phyloP scores from a whole-genome alignment of 2,113 vertebrate genomes.

The Genyomyrus donnyi region DNA sequence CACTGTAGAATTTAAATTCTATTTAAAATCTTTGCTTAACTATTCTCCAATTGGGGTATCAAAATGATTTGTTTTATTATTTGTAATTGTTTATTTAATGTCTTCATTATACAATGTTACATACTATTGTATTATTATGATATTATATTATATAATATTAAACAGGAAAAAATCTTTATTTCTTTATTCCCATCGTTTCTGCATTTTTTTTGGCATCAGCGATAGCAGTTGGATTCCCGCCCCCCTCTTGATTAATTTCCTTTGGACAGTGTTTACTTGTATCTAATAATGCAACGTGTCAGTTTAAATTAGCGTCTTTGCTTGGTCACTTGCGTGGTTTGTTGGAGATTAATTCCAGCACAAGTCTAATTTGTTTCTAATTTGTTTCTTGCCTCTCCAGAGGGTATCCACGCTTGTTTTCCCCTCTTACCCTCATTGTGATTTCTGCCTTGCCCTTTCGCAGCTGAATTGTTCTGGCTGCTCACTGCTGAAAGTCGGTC shows the following conservation, averaged over 20 bases:
- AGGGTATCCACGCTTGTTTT: neutral
- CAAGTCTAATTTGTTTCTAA: neutral
- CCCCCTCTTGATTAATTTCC: neutral
- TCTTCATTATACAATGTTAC: neutral
- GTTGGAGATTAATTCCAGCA: constrained; percentile 1
- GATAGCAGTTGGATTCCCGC: neutral
- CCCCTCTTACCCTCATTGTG: neutral
- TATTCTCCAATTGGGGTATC: neutral
- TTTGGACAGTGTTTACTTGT: neutral
- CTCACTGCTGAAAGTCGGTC: neutral
- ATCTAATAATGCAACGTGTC: neutral
- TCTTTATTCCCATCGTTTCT: neutral
- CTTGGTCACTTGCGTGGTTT: constrained; percentile 14
- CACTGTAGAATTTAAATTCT: neutral
- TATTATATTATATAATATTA: neutral
- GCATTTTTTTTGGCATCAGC: neutral
- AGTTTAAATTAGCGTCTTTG: neutral
- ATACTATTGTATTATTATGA: neutral
- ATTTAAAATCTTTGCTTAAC: neutral
- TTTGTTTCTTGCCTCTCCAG: neutral
- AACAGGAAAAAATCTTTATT: neutral
- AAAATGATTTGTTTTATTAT: neutral
- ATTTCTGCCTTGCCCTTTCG: neutral
- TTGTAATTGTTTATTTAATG: constrained; percentile 5
- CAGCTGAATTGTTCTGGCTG: neutral